Percentiles rank a stretch among this genome's conserved stretches.
phyloP scores from a whole-genome alignment of 2,797 vertebrate genomes.

The Poeciliopsis gracilis region DNA sequence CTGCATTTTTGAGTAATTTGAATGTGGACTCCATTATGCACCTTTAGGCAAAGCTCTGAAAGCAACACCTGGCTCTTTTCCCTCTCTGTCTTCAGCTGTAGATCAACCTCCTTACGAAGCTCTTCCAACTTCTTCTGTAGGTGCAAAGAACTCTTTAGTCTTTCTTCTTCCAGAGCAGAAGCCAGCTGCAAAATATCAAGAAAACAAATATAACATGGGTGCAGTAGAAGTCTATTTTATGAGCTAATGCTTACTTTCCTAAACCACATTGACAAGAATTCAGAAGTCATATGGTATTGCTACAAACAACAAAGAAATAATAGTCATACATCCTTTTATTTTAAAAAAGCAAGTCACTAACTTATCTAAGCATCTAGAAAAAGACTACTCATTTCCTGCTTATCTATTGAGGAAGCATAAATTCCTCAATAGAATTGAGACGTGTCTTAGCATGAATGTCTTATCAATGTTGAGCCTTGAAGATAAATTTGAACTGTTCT shows the following conservation, averaged over 20 bases:
- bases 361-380: background rate
- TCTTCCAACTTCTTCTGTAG: conserved; percentile 72
- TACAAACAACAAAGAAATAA: conserved; percentile 14
- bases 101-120: conserved; percentile 74
- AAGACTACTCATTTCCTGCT: no score
- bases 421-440: no score
- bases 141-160: conserved; percentile 65
- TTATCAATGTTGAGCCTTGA: background rate
- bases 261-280: background rate
- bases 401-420: no score
- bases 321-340: conserved; percentile 16
- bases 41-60: conserved; percentile 81
- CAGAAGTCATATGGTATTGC: background rate
- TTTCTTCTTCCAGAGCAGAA: conserved; percentile 71
- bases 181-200: conserved; percentile 70
- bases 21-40: conserved; percentile 39
- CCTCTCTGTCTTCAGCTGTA: conserved; percentile 79
- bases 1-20: background rate
- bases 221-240: background rate
- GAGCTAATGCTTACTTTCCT: background rate
- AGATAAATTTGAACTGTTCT: background rate
- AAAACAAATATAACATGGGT: background rate
- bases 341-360: background rate
- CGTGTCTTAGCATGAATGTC: no score
- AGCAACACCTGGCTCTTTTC: conserved; percentile 82